Percentiles rank a stretch among this genome's conserved stretches.
Evolutionary conservation across 2,113 vertebrate species (phyloP).

Genomic region (Trinectes maculatus): DNA sequence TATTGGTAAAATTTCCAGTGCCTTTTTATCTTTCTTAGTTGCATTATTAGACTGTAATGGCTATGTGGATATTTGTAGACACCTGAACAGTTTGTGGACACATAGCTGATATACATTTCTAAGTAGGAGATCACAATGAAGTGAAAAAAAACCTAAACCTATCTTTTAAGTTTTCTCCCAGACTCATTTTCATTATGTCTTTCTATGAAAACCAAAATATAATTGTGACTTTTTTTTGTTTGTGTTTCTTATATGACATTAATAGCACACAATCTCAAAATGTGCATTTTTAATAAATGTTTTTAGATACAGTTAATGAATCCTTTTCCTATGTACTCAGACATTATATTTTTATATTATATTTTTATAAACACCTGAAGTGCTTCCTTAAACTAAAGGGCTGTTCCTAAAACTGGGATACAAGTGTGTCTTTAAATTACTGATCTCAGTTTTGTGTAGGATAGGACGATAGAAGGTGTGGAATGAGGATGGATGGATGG

Average conservation of each 20-base stretch:
- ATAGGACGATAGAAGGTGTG: too few species aligned
- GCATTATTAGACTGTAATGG: not conserved
- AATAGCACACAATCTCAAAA: not conserved
- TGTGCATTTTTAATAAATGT: constrained; percentile 56
- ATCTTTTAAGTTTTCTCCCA: too few species aligned
- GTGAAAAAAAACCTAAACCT: too few species aligned
- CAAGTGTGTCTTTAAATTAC: too few species aligned
- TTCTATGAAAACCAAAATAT: not conserved
- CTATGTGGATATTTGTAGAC: not conserved
- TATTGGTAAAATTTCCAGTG: constrained; percentile 30
- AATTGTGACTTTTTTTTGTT: constrained; percentile 9
- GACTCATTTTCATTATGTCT: too few species aligned
- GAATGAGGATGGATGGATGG: too few species aligned
- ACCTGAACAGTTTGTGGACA: not conserved
- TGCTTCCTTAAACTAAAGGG: too few species aligned
- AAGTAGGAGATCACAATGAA: too few species aligned
- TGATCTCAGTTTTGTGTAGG: too few species aligned
- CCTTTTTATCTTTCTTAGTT: not conserved
- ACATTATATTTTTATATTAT: not conserved
- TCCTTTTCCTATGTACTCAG: not conserved
- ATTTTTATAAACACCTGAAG: too few species aligned
- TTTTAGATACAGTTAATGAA: constrained; percentile 18
- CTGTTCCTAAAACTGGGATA: too few species aligned
- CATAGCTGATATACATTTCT: not conserved
- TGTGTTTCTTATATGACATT: constrained; percentile 6